Base-by-base conservation (phyloP, 2,113 vertebrate genomes). In the Muntiacus reevesi region DNA sequence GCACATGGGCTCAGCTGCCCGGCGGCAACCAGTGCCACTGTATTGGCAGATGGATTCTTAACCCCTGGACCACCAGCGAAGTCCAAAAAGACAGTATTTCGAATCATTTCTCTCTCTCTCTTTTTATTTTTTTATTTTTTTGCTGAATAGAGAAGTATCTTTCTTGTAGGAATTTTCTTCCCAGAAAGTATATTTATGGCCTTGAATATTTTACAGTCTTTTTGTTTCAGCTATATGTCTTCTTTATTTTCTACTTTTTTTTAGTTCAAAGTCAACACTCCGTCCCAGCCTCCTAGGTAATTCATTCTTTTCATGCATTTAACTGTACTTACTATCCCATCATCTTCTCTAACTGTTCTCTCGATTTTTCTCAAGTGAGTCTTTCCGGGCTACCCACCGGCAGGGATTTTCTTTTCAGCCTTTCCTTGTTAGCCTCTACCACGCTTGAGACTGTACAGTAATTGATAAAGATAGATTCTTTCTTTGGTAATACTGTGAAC, bases 161-260 rank as follows among this genome's bases (percentile, higher is more conserved):
- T 82, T 91, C 83, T 90, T 43, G 52, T 4, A 95, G 59, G 30
- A 71, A 85, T 95, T 93, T 94, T 78, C n/a, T 92, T 92, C 54
- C 50, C 36, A 54, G 60, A 76, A 43, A 91, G 28, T 10, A 93
- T 92, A 82, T 71, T 54, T 95, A n/a, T 85, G 43, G 21, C 14
- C 91, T 96, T 91, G 62, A 33, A 54, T 83, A 87, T 60, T 87
- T 90, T 78, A 64, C 12, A 59, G 89, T 87, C 28, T 89, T 89
- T 87, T 78, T 79, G 82, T 84, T 93, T 89, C 23, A 47, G 21
- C 76, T 91, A 2, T 57, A 67, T 87, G 91, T 91, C 21, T 85
- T 91, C 54, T 86, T 59, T 74, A 82, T 89, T 96, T 64, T 91
- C 43, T 27, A 17, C 23, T 45, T 67, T 87, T 86, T 23, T 88